Percentiles rank a stretch among this genome's conserved stretches.
phyloP scores from a whole-genome alignment of 2,888 invertebrate species.

The Noctua fimbriata region DNA sequence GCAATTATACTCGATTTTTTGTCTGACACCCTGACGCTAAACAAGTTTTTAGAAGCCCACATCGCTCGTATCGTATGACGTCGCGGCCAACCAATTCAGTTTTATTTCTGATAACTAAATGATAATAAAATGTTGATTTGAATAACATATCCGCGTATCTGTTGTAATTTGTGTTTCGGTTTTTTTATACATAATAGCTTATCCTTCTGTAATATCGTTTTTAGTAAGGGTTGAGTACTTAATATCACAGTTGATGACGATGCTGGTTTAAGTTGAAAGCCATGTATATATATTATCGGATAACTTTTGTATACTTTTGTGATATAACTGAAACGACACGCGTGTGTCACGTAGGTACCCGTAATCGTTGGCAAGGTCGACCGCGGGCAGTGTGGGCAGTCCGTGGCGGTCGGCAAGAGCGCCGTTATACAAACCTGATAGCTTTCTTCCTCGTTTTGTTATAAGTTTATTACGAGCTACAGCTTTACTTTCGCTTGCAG shows the following conservation, averaged over 20 bases:
- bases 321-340: constrained; percentile 45
- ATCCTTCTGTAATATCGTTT: background rate
- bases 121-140: constrained; percentile 43
- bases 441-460: constrained; percentile 57
- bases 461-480: constrained; percentile 34
- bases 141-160: constrained; percentile 27
- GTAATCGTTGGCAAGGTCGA: constrained; percentile 56
- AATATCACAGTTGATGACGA: constrained; percentile 4
- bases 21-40: constrained; percentile 62
- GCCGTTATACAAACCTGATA: constrained; percentile 44
- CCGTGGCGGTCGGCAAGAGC: constrained; percentile 24
- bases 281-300: constrained; percentile 25
- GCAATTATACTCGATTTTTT: constrained; percentile 72
- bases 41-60: constrained; percentile 68
- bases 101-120: constrained; percentile 43
- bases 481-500: constrained; percentile 86
- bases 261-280: constrained; percentile 30
- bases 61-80: constrained; percentile 49
- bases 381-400: background rate
- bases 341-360: constrained; percentile 37
- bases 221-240: constrained; percentile 1
- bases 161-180: constrained; percentile 22
- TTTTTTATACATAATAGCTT: background rate
- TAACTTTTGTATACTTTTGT: constrained; percentile 19
- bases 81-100: constrained; percentile 58